Percentiles rank a stretch among this genome's conserved stretches.
Conservation (phyloP, 2,113 vertebrate species). For the Promerops cafer region DNA sequence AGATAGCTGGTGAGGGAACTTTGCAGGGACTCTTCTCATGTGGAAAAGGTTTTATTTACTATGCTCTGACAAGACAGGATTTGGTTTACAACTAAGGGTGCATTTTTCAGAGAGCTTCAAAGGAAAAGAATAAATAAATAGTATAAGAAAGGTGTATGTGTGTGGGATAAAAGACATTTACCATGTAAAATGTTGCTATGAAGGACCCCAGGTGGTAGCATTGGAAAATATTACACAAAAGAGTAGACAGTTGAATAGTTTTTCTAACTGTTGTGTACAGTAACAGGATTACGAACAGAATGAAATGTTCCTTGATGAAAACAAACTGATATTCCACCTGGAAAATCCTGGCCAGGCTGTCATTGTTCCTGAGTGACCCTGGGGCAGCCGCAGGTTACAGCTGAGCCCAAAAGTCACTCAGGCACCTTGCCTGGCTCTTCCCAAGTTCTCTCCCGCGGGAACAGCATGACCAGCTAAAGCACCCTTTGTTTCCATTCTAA, state of each 20-base stretch:
- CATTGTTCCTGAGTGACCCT: background rate
- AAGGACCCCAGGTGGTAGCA: background rate
- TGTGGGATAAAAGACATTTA: background rate
- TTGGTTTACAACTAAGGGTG: background rate
- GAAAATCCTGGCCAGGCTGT: slow-evolving; percentile 18
- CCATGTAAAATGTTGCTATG: background rate
- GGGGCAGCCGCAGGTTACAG: background rate
- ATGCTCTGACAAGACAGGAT: background rate
- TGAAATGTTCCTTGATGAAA: background rate
- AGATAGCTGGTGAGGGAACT: background rate
- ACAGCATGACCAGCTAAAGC: background rate
- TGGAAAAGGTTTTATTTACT: slow-evolving; percentile 6
- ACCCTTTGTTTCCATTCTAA: slow-evolving; percentile 49
- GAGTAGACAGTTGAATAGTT: background rate
- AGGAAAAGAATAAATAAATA: slow-evolving; percentile 3
- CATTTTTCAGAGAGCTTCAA: slow-evolving; percentile 14
- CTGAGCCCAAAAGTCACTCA: background rate
- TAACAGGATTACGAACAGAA: background rate
- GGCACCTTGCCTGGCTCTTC: background rate
- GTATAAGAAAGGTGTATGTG: background rate
- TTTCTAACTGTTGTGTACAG: background rate
- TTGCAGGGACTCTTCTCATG: background rate
- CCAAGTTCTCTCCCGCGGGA: background rate
- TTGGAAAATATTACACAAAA: background rate
- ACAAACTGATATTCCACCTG: slow-evolving; percentile 37